Percentiles rank a stretch among this genome's conserved stretches.
These are phyloP conservation scores for Myrmecobius fasciatus DNA, from an alignment of 2,113 vertebrate genomes.

Conservation along the genomic window DNA sequence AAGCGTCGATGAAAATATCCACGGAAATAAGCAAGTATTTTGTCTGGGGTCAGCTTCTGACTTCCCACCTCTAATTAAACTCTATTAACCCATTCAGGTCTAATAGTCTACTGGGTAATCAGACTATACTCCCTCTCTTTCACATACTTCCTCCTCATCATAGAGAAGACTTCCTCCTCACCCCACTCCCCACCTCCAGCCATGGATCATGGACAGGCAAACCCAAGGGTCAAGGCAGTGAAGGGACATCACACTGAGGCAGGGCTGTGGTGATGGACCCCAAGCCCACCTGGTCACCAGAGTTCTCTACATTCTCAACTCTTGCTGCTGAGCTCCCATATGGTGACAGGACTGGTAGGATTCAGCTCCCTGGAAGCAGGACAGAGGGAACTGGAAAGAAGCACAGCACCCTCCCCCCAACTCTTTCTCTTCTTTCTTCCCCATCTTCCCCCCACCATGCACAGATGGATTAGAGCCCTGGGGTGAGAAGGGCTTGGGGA, in stretches of 20 bases:
- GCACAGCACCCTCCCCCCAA: background rate
- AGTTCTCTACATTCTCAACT: background rate
- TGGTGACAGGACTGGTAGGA: background rate
- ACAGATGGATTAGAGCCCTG: rapidly evolving
- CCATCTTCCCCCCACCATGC: background rate
- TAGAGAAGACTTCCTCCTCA: too few relatives aligned
- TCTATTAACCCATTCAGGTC: background rate
- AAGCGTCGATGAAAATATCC: background rate
- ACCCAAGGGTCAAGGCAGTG: background rate
- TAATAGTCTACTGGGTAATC: constrained; percentile 6
- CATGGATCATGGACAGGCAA: background rate
- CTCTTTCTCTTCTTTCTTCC: rapidly evolving
- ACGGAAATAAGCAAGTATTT: background rate
- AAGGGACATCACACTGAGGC: too few relatives aligned
- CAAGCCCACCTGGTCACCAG: background rate
- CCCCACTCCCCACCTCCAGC: background rate
- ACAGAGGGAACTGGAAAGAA: background rate
- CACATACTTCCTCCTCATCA: background rate
- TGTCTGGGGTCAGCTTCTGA: background rate
- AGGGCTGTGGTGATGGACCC: background rate
- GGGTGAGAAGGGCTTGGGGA: background rate
- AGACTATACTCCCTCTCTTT: background rate
- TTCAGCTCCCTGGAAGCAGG: background rate
- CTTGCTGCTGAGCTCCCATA: background rate
- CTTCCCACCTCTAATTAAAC: background rate